A percentile compares a stretch with the other conserved stretches of the same genome.
phyloP scores from a whole-genome alignment of 2,113 vertebrate species.

The Nestor notabilis region DNA sequence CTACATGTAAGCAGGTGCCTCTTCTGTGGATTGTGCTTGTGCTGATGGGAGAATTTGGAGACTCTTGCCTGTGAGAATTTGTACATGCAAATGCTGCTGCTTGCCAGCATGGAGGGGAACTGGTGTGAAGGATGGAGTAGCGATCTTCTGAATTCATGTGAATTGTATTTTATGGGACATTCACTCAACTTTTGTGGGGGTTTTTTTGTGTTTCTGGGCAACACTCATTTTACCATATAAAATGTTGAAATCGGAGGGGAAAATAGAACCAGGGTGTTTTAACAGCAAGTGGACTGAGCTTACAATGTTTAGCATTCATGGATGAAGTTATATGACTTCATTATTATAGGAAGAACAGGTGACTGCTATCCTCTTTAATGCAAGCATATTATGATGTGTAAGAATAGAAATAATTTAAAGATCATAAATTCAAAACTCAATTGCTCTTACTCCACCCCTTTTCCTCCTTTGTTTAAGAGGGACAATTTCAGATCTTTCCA shows the following conservation, averaged over 20 bases:
- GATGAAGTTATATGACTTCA: neutral
- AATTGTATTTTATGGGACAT: neutral
- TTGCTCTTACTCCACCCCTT: neutral
- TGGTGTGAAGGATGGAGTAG: neutral
- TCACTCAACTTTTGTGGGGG: neutral
- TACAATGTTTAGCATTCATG: neutral
- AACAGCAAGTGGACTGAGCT: neutral
- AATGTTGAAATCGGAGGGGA: neutral
- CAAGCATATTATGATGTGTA: neutral
- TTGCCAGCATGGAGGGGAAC: neutral
- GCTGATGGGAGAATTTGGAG: neutral
- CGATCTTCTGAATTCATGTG: neutral
- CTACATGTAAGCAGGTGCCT: rapidly evolving
- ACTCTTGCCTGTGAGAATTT: neutral
- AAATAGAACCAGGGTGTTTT: neutral
- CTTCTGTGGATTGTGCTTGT: neutral
- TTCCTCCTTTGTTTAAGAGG: neutral
- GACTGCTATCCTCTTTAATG: neutral
- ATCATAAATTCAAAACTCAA: neutral
- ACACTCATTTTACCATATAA: neutral
- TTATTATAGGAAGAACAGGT: neutral
- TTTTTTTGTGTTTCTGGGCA: neutral
- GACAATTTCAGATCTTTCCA: rapidly evolving
- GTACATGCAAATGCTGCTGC: neutral
- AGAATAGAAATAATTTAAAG: neutral